A percentile compares a stretch with the other conserved stretches of the same genome.
These are phyloP conservation scores for Ascidia mentula DNA, from an alignment of 23 tunicate species.

Conservation along the genomic window DNA sequence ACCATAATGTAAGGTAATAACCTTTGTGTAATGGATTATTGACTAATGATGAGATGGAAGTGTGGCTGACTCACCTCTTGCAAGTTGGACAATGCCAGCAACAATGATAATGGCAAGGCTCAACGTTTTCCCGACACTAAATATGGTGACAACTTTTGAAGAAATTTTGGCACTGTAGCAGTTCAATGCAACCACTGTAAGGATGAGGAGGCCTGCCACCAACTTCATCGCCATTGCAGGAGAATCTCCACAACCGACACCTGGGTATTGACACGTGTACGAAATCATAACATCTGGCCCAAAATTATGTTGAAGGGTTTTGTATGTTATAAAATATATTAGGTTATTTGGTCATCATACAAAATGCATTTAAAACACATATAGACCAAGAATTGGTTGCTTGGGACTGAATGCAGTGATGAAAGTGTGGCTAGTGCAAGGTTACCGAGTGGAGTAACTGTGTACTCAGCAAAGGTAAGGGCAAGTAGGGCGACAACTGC, in stretches of 20 bases:
- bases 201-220: conserved; percentile 60
- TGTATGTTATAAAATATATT: no score
- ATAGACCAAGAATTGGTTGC: no score
- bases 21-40: no score
- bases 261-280: no score
- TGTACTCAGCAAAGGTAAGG: conserved; percentile 89
- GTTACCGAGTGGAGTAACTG: conserved; percentile 56
- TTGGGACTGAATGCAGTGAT: no score
- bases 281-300: no score
- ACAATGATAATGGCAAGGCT: conserved; percentile 69
- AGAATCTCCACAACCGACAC: conserved; percentile 35
- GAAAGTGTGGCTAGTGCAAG: no score
- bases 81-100: conserved; percentile 72
- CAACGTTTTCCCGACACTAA: conserved; percentile 84
- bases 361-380: no score
- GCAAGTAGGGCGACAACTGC: conserved; percentile 79
- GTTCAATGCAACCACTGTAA: conserved; percentile 65
- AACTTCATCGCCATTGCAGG: conserved; percentile 64
- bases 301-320: no score
- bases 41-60: no score
- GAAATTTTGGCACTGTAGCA: conserved; percentile 81
- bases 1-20: no score
- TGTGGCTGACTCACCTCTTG: conserved; percentile 31
- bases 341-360: no score
- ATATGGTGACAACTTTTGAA: conserved; percentile 62